These are phyloP conservation scores for Macroglossus sobrinus DNA, from an alignment of 2,113 vertebrate genomes.

Conservation along the genomic window DNA sequence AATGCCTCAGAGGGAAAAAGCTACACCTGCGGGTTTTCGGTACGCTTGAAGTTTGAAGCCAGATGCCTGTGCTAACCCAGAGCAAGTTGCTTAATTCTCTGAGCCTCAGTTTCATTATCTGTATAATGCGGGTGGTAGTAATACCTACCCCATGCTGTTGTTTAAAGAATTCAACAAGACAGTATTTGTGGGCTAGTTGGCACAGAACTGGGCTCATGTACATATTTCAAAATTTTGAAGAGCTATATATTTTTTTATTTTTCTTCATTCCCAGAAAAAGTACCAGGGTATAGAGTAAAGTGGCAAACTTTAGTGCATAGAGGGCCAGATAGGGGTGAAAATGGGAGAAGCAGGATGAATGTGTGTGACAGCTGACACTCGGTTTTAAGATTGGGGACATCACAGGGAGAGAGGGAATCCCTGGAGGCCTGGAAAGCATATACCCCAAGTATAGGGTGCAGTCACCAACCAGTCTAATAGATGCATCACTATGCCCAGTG, in stretches of 20 bases:
- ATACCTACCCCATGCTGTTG: background rate
- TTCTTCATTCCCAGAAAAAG: background rate
- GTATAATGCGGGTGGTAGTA: background rate
- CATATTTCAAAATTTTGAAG: background rate
- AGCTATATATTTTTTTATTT: background rate
- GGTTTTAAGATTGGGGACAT: background rate
- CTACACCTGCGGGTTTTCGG: background rate
- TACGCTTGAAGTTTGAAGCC: background rate
- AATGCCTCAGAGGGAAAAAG: background rate
- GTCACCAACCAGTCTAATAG: background rate
- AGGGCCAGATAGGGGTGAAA: background rate
- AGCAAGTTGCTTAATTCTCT: background rate
- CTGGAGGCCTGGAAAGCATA: background rate
- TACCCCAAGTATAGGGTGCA: fast-evolving
- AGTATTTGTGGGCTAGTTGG: background rate
- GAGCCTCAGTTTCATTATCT: background rate
- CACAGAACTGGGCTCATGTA: background rate
- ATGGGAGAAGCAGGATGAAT: background rate
- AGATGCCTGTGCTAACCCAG: background rate
- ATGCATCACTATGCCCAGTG: too few relatives aligned
- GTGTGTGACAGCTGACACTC: background rate
- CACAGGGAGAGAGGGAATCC: too few relatives aligned
- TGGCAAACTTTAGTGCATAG: background rate
- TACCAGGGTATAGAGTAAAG: background rate
- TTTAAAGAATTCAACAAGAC: background rate